Conservation (phyloP, 2,888 invertebrate genomes). For the Carterocephalus palaemon region DNA sequence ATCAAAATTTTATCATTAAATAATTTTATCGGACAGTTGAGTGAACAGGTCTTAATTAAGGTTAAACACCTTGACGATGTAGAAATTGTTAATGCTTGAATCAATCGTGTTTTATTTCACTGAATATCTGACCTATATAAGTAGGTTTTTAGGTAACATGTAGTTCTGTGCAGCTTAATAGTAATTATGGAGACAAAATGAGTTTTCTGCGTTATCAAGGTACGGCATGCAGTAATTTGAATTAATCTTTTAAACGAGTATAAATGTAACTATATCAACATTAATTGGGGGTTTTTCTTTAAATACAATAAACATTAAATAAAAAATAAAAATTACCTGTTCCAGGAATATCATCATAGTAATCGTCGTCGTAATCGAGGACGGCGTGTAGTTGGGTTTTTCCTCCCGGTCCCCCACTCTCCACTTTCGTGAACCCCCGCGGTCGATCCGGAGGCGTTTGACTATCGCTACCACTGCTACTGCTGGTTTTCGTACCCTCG, state of each 20-base stretch:
- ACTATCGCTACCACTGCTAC: slow-evolving; percentile 49
- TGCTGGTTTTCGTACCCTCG: slow-evolving; percentile 72
- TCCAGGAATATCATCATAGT: slow-evolving; percentile 81
- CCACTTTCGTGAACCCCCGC: slow-evolving; percentile 82
- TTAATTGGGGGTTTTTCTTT: too few species aligned
- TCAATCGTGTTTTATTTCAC: too few species aligned
- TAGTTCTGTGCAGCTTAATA: too few species aligned
- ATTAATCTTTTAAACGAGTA: too few species aligned
- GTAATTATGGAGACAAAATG: too few species aligned
- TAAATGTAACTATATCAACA: too few species aligned
- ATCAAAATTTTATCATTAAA: slow-evolving; percentile 29
- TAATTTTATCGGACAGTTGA: slow-evolving; percentile 2
- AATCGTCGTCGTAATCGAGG: slow-evolving; percentile 83
- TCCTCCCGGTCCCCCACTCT: slow-evolving; percentile 73
- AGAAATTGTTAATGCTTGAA: background rate
- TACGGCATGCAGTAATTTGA: slow-evolving; percentile 10
- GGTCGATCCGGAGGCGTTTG: slow-evolving; percentile 74
- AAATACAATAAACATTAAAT: too few species aligned
- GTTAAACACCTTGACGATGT: background rate
- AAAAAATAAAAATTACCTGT: slow-evolving; percentile 48
- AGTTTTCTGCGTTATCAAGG: too few species aligned
- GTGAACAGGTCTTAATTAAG: slow-evolving; percentile 6
- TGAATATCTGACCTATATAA: too few species aligned
- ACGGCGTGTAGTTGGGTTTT: slow-evolving; percentile 85
- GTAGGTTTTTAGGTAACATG: too few species aligned